Evolutionary conservation across 1,140 invertebrate genomes (phyloP), one percentile per base, ranked within the genome.

Genomic region (Cardiocondyla obscurior): DNA sequence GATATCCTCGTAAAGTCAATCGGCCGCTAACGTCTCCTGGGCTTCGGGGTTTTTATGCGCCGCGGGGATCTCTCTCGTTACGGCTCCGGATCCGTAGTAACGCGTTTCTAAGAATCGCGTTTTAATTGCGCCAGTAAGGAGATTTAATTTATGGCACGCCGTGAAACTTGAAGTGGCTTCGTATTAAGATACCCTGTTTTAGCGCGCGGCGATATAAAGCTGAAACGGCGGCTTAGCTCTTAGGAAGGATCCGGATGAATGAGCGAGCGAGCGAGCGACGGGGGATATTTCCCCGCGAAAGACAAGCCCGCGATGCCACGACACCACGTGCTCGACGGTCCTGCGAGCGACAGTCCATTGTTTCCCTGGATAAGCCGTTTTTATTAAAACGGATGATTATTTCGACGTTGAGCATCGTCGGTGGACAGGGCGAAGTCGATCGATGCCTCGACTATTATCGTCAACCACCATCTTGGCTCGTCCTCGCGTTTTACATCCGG

Each of bases 341-440:
- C 86, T 90, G 88, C 85, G 60, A 90, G 58, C 87, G 89, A 91
- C 89, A 91, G 88, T 69, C 89, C 72, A 91, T 91, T 91, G 90
- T 91, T 91, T 90, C 70, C 42, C 65, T n/a, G 83, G 88, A 89
- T 92, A 91, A 92, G 89, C 91, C 90, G 89, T 91, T 91, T 92
- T 91, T 92, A 92, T 91, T 90, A 90, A 90, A 90, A 70, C 87
- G 81, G 89, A 91, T 91, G 88, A 90, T 91, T 92, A 91, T 92
- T 87, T 85, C 85, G 84, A 87, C 85, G 73, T 90, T 49, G 79
- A 91, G 76, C 53, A 88, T 88, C 83, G 81, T 33, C 58, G 72
- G 51, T 46, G 36, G 36, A 84, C 79, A 67, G 19, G 58, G 51
- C 19, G 79, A 83, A 85, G 84, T 81, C 85, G 87, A 88, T 85